Evolutionary conservation across 2,888 invertebrate genomes (phyloP), one percentile per base, ranked within the genome.

Genomic region (Cheilosia vulpina): DNA sequence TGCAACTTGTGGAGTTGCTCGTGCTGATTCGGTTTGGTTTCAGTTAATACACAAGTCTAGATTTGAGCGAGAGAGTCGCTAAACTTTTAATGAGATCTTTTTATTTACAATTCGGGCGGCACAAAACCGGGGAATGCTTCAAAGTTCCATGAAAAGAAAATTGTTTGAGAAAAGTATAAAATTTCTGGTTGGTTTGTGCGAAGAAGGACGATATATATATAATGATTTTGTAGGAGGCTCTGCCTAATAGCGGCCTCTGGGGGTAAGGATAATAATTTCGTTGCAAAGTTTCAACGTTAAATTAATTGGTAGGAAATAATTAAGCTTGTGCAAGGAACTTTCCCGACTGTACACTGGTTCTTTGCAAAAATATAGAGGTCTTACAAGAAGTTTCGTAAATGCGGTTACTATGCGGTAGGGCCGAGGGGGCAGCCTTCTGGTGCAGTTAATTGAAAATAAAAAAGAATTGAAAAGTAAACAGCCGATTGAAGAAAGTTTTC

Each of bases 241-340:
- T 65, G 76, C 52, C 63, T 72, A 76, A 58, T 72, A 52, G 72
- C 62, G 72, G 77, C 57, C 68, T 55, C 41, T 57, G 52, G 38
- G n/a, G 41, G 38, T 38, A 60, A 76, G 45, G 68, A 81, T 81
- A 77, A 81, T 85, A 85, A 85, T 77, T 85, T 81, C 76, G 62
- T 85, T 85, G 76, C 55, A 76, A 81, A 85, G 72, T 81, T 85
- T 53, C 72, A 63, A 77, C 76, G 80, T 72, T 81, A 85, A 85
- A 85, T 85, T 85, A 85, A 85, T 85, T 85, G 85, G 76, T 85
- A 85, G 85, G 85, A 81, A 85, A 85, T 85, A 81, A 85, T 85
- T 85, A 85, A 81, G 85, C 85, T 77, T 81, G 72, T 81, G 57
- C 62, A 76, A 68, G 76, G 68, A 85, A 85, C 55, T 85, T 85